These are phyloP conservation scores for Diploptera punctata DNA, from an alignment of 2,888 invertebrate species.

Conservation along the genomic window DNA sequence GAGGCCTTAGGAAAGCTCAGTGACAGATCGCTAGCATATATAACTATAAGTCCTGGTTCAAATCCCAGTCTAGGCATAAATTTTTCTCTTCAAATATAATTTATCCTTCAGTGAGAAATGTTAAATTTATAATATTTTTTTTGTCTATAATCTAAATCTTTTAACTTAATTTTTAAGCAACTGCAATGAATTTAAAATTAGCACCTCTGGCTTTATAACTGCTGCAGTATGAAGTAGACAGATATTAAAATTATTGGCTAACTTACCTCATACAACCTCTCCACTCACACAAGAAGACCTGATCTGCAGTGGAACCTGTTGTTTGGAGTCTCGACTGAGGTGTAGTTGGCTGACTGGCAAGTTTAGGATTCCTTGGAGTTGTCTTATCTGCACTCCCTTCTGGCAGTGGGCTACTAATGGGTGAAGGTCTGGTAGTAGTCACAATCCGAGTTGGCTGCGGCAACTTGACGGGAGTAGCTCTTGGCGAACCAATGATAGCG, in stretches of 20 bases:
- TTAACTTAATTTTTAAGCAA: too few species aligned
- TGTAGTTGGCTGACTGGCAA: slow-evolving; percentile 13
- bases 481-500: slow-evolving; percentile 5
- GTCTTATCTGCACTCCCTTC: background rate
- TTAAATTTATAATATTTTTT: too few species aligned
- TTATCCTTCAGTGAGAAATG: too few species aligned
- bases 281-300: slow-evolving; percentile 83
- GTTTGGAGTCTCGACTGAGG: slow-evolving; percentile 30
- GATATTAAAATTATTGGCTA: background rate
- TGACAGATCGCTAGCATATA: too few species aligned
- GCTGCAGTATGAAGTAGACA: too few species aligned
- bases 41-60: too few species aligned
- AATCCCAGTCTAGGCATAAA: too few species aligned
- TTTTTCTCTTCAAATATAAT: too few species aligned
- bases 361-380: slow-evolving; percentile 3
- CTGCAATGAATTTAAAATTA: too few species aligned
- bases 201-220: too few species aligned
- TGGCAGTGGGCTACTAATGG: slow-evolving; percentile 20
- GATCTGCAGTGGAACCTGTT: slow-evolving; percentile 30
- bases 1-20: too few species aligned
- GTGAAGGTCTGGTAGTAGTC: background rate
- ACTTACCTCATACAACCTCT: slow-evolving; percentile 76
- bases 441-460: background rate
- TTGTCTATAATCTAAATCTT: too few species aligned
- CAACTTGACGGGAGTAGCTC: background rate